Conservation (phyloP, 2,113 vertebrate genomes). For the Takifugu bimaculatus region DNA sequence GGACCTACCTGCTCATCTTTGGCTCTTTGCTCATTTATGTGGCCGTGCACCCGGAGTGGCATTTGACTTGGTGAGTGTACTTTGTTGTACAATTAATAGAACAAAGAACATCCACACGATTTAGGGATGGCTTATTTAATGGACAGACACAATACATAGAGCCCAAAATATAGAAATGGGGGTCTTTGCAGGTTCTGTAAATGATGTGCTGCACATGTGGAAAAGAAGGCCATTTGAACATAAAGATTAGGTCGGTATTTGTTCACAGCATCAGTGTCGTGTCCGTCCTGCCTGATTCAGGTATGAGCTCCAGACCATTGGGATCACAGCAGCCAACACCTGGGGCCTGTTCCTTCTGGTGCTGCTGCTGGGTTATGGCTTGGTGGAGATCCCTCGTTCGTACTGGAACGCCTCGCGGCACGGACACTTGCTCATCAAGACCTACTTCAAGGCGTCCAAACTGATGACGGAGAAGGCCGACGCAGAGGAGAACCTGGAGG, state of each 20-base stretch:
- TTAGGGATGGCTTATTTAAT: too few relatives aligned
- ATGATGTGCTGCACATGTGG: too few relatives aligned
- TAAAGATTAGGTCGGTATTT: too few relatives aligned
- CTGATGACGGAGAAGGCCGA: constrained; percentile 97
- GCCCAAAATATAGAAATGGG: too few relatives aligned
- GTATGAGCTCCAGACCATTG: constrained; percentile 93
- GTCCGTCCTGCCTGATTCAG: constrained; percentile 55
- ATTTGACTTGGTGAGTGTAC: constrained; percentile 86
- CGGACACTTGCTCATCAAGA: constrained; percentile 91
- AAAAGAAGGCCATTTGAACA: too few relatives aligned
- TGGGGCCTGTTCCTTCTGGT: constrained; percentile 98
- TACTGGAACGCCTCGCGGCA: constrained; percentile 91
- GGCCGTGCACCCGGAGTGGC: constrained; percentile 86
- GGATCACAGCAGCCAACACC: constrained; percentile 95
- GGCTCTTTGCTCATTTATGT: constrained; percentile 97
- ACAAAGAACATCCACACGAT: too few relatives aligned
- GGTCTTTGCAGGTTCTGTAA: too few relatives aligned
- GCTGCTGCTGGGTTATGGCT: constrained; percentile 88
- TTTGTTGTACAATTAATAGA: background rate
- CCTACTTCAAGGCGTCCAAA: constrained; percentile 95
- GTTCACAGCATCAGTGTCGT: too few relatives aligned
- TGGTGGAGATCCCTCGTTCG: constrained; percentile 95
- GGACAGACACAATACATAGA: too few relatives aligned
- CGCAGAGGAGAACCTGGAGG: constrained; percentile 93
- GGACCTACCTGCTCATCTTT: constrained; percentile 95